Conservation (phyloP, 2,113 vertebrate genomes). For the Dipodomys stephensi region DNA sequence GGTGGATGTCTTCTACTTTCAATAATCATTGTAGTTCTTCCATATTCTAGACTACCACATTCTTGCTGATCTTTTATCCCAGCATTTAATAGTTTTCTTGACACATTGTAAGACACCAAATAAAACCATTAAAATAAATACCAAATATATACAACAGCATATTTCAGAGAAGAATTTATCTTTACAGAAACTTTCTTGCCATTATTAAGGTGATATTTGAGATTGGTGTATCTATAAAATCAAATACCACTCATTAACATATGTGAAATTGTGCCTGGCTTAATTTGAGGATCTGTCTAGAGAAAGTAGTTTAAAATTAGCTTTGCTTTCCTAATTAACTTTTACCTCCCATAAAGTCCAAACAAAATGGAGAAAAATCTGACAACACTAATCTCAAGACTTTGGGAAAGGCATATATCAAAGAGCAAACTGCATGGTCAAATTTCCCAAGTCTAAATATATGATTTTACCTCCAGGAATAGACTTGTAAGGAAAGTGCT, state of each 20-base stretch:
- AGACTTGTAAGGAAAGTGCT: not conserved
- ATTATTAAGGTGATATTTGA: not conserved
- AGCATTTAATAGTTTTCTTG: not conserved
- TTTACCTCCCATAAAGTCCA: not conserved
- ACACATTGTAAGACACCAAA: not conserved
- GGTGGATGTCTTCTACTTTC: not conserved
- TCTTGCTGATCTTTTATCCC: not conserved
- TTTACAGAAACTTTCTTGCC: not conserved
- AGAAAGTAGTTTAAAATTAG: conserved; percentile 32
- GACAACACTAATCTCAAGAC: not conserved
- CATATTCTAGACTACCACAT: accelerated
- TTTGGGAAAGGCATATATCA: not conserved
- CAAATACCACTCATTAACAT: not conserved
- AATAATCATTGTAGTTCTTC: not conserved
- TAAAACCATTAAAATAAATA: not conserved
- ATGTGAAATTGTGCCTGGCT: not conserved
- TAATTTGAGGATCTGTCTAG: not conserved
- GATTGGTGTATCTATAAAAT: not conserved
- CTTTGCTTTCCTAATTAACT: not conserved
- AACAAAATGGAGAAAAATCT: not conserved
- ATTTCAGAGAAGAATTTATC: not conserved
- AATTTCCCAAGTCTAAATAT: not conserved
- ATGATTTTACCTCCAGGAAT: not conserved
- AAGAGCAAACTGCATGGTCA: not conserved
- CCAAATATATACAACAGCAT: not conserved